These are phyloP conservation scores for Haliclona indistincta DNA, from an alignment of 37 sponge, comb jelly and placozoan genomes.

Conservation along the genomic window DNA sequence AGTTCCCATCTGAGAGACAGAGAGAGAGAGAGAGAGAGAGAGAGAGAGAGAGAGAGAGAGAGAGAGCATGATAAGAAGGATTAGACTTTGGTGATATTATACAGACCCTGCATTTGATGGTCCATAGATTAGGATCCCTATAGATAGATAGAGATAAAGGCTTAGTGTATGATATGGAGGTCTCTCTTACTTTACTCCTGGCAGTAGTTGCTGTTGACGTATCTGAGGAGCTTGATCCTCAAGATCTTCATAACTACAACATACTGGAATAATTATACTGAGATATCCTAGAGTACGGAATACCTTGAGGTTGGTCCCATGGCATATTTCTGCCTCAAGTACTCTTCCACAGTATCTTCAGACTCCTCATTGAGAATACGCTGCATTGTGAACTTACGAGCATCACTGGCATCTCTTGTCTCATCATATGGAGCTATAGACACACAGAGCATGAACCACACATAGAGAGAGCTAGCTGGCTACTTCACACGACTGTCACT, in stretches of 20 bases:
- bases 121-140: slow-evolving; percentile 97
- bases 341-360: slow-evolving; percentile 77
- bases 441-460: background rate
- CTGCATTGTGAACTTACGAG: slow-evolving; percentile 48
- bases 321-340: slow-evolving; percentile 84
- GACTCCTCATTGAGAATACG: slow-evolving; percentile 59
- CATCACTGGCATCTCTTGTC: slow-evolving; percentile 12
- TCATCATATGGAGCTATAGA: slow-evolving; percentile 1
- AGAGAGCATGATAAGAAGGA: background rate
- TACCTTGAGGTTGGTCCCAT: slow-evolving; percentile 51
- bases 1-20: slow-evolving; percentile 52
- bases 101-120: slow-evolving; percentile 82
- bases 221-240: slow-evolving; percentile 76
- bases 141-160: background rate
- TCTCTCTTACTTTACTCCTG: slow-evolving; percentile 87
- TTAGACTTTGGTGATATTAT: no score
- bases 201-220: slow-evolving; percentile 89
- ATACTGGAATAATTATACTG: background rate
- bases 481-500: no score
- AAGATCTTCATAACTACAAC: slow-evolving; percentile 60
- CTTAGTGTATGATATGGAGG: background rate
- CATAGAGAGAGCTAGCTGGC: no score
- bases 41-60: slow-evolving; percentile 10
- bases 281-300: background rate
- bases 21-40: slow-evolving; percentile 1